Evolutionary conservation across 2,888 invertebrate genomes (phyloP).

Genomic region (Disparrhopalites patrizii): DNA sequence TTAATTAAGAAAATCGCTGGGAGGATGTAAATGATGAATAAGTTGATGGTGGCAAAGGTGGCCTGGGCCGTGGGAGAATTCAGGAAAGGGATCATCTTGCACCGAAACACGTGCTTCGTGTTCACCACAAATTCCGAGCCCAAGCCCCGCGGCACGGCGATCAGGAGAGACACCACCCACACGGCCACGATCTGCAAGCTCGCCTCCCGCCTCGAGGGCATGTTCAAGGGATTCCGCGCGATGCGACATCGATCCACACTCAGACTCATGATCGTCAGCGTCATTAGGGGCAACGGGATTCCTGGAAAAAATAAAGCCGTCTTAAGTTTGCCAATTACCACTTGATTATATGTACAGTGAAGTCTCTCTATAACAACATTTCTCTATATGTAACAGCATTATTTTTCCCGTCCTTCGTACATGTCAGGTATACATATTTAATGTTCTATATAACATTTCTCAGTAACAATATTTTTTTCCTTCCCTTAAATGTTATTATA

Average conservation of each 20-base stretch:
- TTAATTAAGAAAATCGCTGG: conserved; percentile 35
- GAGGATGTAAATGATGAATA: conserved; percentile 32
- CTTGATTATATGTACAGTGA: no score
- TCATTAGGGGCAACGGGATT: conserved; percentile 5
- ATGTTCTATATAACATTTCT: no score
- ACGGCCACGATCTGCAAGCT: conserved; percentile 28
- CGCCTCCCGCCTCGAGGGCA: neutral
- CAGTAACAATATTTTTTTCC: no score
- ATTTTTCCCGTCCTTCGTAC: no score
- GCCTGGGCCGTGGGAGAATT: conserved; percentile 22
- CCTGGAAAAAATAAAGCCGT: no score
- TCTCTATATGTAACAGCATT: no score
- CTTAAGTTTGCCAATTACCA: no score
- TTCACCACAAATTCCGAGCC: conserved; percentile 10
- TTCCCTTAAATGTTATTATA: no score
- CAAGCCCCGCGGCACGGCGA: conserved; percentile 23
- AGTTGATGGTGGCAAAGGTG: conserved; percentile 29
- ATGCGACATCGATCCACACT: conserved; percentile 7
- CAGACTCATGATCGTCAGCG: neutral
- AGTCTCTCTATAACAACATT: no score
- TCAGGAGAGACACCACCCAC: conserved; percentile 26
- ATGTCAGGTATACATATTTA: no score
- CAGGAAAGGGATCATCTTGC: conserved; percentile 29
- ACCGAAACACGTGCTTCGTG: conserved; percentile 24
- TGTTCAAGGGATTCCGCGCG: neutral